These are phyloP conservation scores for Coelinius sp. DNA, from an alignment of 2,888 invertebrate species.

Conservation along the genomic window DNA sequence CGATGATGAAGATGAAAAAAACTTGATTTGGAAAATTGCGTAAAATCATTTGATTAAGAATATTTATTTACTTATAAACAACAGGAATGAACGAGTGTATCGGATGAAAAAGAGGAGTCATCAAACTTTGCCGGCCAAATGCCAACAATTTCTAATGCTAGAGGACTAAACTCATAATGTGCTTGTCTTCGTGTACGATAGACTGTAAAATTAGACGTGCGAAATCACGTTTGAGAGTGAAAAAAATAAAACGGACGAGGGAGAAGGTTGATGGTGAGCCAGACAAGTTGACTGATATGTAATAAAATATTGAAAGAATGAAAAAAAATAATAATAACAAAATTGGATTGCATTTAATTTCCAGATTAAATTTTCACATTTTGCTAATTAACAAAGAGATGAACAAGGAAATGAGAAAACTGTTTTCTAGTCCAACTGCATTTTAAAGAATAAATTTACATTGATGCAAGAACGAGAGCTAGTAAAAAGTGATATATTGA, in stretches of 20 bases:
- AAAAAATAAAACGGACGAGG: slow-evolving; percentile 50
- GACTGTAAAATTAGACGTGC: slow-evolving; percentile 63
- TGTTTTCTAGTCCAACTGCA: slow-evolving; percentile 18
- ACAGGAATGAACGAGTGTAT: not conserved
- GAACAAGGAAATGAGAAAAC: not conserved
- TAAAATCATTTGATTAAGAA: not conserved
- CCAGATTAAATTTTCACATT: not conserved
- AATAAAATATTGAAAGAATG: slow-evolving; percentile 2
- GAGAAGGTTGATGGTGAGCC: slow-evolving; percentile 45
- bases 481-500: not conserved
- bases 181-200: slow-evolving; percentile 62
- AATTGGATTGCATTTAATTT: not conserved
- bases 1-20: no score
- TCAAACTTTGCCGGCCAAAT: slow-evolving; percentile 52
- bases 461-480: not conserved
- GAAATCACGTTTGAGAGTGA: slow-evolving; percentile 55
- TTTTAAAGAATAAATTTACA: not conserved
- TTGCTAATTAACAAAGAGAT: not conserved
- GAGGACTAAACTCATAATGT: slow-evolving; percentile 57
- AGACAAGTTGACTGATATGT: slow-evolving; percentile 33
- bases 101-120: slow-evolving; percentile 54
- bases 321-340: not conserved
- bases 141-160: slow-evolving; percentile 58
- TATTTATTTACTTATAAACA: not conserved
- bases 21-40: not conserved